Percentiles rank a stretch among this genome's conserved stretches.
Conservation (phyloP, 2,888 invertebrate genomes). For the Dendrolimus houi region DNA sequence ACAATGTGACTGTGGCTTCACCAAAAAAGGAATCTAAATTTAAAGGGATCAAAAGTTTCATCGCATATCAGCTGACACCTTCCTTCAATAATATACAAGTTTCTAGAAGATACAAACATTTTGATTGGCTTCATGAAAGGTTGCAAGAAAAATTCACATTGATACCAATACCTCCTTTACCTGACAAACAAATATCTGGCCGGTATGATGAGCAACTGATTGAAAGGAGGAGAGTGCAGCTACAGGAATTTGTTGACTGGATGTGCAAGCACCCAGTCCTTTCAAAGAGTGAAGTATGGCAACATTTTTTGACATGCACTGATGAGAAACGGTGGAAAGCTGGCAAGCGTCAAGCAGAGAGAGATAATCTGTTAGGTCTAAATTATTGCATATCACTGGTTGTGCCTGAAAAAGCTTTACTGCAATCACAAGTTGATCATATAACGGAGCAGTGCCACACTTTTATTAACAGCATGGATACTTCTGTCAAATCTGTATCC, state of each 20-base stretch:
- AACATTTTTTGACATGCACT: conserved; percentile 97
- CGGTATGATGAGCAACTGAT: conserved; percentile 98
- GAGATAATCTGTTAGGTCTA: conserved; percentile 92
- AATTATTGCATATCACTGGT: conserved; percentile 94
- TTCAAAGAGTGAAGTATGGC: conserved; percentile 94
- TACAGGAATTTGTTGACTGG: conserved; percentile 97
- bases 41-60: conserved; percentile 97
- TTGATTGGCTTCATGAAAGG: conserved; percentile 98
- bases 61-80: conserved; percentile 96
- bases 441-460: conserved; percentile 89
- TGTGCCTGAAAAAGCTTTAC: conserved; percentile 86
- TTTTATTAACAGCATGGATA: conserved; percentile 91
- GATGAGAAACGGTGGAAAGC: conserved; percentile 98
- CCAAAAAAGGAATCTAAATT: conserved; percentile 98
- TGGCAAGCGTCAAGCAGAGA: conserved; percentile 96
- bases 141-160: conserved; percentile 95
- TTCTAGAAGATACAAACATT: conserved; percentile 97
- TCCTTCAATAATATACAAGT: conserved; percentile 96
- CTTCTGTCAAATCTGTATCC: conserved; percentile 89
- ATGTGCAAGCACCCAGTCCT: conserved; percentile 97
- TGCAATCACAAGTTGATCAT: conserved; percentile 85
- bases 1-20: conserved; percentile 91
- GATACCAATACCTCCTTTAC: conserved; percentile 96
- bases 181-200: conserved; percentile 98
- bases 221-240: conserved; percentile 93